Conservation (phyloP, 2,113 vertebrate species). For the Notothenia rossii region DNA sequence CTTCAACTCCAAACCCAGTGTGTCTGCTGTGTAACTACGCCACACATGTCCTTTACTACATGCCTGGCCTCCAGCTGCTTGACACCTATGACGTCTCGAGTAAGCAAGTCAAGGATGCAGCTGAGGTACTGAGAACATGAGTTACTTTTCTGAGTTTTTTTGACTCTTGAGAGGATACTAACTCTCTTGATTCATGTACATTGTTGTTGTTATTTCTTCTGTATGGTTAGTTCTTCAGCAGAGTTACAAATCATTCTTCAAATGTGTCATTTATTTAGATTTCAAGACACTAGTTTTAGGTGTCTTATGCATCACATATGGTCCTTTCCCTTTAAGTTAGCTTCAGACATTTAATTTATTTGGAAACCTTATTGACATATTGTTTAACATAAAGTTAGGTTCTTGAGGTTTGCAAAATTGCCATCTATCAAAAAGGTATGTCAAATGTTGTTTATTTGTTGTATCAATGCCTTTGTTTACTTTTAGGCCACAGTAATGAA, state of each 20-base stretch:
- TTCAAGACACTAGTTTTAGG: background rate
- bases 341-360: background rate
- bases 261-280: background rate
- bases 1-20: constrained; percentile 87
- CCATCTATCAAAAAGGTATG: background rate
- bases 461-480: background rate
- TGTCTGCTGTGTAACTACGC: constrained; percentile 91
- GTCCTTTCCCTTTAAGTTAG: background rate
- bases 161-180: background rate
- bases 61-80: constrained; percentile 87
- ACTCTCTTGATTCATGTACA: background rate
- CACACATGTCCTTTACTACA: constrained; percentile 90
- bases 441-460: background rate
- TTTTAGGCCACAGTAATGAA: constrained; percentile 88
- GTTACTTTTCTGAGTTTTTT: too few relatives aligned
- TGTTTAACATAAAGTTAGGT: background rate
- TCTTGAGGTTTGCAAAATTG: background rate
- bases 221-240: background rate
- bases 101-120: constrained; percentile 87
- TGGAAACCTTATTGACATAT: background rate
- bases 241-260: background rate
- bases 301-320: background rate
- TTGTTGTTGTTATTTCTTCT: background rate
- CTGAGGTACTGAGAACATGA: constrained; percentile 82
- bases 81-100: constrained; percentile 88